Evolutionary conservation across 1,140 invertebrate species (phyloP), one percentile per base, ranked within the genome.

Genomic region (Calephelis nemesis): DNA sequence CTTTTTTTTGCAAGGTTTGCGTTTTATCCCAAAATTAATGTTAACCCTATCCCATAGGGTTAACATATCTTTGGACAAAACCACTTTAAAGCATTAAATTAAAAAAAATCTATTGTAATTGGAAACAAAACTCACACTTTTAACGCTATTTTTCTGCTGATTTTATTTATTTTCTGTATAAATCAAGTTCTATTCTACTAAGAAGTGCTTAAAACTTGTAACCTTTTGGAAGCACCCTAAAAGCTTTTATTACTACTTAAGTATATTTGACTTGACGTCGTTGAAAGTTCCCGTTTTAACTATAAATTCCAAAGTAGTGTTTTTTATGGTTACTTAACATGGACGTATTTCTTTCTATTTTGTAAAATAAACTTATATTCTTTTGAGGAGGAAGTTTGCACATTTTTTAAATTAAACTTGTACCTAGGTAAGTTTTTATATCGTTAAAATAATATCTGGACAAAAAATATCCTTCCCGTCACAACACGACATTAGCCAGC

Each of bases 231-330:
- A 30, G 15, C 10, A 54, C 19, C 52, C 52, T 54, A 54, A 54
- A 54, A 54, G 52, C 19, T 54, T 54, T 54, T 54, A 54, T 30
- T 30, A 54, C 52, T 10, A 13, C 15, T 15, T 54, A 54, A 54
- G 52, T 54, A 10, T 54, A 54, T 54, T 54, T 54, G 52, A 19
- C 52, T 30, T 54, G 52, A 54, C 52, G 19, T 52, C 13, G 49
- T 52, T 54, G 4, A 7, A 11, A 54, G 52, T 30, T 11, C 19
- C 52, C 15, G 9, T 54, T 54, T 54, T 54, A 54, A 54, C 54
- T 58, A 58, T 58, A 58, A 58, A 58, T 58, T 39, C 11, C 54
- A 1, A 39, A 12, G 39, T 39, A 58, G 11, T 40, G 54, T 9
- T 58, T 58, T 58, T 58, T 58, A 58, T 12, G 30, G 30, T 40